Base-by-base conservation (phyloP, 2,888 invertebrate genomes). In the Slavum lentiscoides region DNA sequence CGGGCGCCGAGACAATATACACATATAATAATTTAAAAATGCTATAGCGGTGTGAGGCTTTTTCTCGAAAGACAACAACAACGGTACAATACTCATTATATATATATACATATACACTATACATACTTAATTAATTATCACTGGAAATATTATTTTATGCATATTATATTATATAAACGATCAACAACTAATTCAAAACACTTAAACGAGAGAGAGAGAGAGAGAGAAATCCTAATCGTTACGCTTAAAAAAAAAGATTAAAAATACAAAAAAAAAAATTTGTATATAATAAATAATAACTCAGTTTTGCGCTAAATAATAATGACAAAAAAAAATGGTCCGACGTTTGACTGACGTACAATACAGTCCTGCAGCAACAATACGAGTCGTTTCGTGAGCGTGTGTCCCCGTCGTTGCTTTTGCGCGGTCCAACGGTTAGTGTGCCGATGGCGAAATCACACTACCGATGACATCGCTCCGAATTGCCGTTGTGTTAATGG, bases 131-230 rank as follows among this genome's bases (percentile, higher is more conserved):
- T 74, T 74, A 74, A 30, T 74, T 74, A 74, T 74, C 74, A 74
- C 74, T 74, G 64, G 37, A 74, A 64, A 55, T 74, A 74, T 74
- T 66, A 37, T 7, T 74, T 53, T 30, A 61, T 8, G 39, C 19
- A 30, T 55, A 23, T n/a, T n/a, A n/a, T n/a, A n/a, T n/a, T 49
- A n/a, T 21, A 62, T 62, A 74, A 74, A 74, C 74, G 30, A 66
- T 66, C 74, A 74, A 74, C 74, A 66, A 66, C 64, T 74, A 74
- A 74, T 74, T 66, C 11, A 62, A 74, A 74, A 74, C 74, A 55
- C 64, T 74, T 74, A 55, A 49, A 30, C 11, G 21, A 62, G 49
- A 49, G 43, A 43, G 11, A 61, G 61, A 70, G n/a, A n/a, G n/a
- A n/a, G n/a, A n/a, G n/a, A n/a, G n/a, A 61, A 73, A 43, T 30